These are phyloP conservation scores for Saguinus midas DNA, from an alignment of 2,113 vertebrate species.

Conservation along the genomic window DNA sequence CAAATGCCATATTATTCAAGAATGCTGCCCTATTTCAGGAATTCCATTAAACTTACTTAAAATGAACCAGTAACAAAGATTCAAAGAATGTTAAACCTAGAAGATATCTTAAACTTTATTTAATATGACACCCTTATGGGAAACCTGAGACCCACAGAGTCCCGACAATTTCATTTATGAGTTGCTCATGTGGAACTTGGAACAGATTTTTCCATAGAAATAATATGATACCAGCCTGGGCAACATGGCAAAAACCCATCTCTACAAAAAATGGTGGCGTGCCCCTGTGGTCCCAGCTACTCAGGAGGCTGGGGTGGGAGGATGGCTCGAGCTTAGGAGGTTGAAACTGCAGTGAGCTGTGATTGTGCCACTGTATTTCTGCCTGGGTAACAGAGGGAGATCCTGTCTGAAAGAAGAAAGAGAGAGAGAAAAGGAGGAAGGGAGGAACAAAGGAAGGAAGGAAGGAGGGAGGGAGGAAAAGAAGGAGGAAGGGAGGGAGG, in stretches of 20 bases:
- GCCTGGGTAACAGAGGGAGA: too few species aligned
- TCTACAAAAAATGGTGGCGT: too few species aligned
- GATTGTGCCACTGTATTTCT: too few species aligned
- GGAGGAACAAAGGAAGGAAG: too few species aligned
- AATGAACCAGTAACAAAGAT: constrained; percentile 17
- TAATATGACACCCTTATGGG: not conserved
- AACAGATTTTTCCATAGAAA: not conserved
- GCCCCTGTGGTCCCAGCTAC: too few species aligned
- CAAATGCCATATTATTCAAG: not conserved
- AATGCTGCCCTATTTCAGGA: not conserved
- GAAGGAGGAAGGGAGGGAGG: too few species aligned
- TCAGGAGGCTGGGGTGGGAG: too few species aligned
- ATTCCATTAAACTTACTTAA: constrained; percentile 11
- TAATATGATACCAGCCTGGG: not conserved
- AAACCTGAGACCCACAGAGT: not conserved
- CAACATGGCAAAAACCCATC: too few species aligned
- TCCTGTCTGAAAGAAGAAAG: too few species aligned
- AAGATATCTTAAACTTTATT: not conserved
- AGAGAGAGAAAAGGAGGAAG: too few species aligned
- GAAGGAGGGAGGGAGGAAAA: rapidly evolving
- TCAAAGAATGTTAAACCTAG: not conserved
- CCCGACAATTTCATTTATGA: not conserved
- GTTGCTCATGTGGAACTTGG: not conserved
- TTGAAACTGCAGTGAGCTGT: too few species aligned
- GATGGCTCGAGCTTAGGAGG: too few species aligned